A percentile compares a stretch with the other conserved stretches of the same genome.
Evolutionary conservation across 1,140 invertebrate genomes (phyloP).

Genomic region (Ceratosolen fusciceps): DNA sequence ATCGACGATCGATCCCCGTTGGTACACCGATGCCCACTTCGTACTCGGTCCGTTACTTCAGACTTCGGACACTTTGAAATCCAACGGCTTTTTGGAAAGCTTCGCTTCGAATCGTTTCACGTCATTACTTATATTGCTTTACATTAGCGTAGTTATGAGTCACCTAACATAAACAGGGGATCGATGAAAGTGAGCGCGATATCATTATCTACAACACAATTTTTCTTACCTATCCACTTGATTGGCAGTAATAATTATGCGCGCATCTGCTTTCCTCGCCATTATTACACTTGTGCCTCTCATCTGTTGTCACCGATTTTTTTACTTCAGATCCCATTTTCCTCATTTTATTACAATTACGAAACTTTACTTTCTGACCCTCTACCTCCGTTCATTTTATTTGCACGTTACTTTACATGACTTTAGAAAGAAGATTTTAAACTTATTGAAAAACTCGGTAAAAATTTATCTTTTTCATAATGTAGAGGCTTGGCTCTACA

Average conservation of each 20-base stretch:
- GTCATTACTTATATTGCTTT: neutral
- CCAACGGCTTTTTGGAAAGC: neutral
- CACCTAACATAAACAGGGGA: neutral
- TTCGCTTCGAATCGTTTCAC: neutral
- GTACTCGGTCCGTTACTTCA: neutral
- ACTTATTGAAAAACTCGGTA: too few species aligned
- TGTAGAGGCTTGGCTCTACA: too few species aligned
- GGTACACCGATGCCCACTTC: neutral
- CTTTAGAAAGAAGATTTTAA: too few species aligned
- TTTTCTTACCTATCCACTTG: neutral
- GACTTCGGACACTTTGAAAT: too few species aligned
- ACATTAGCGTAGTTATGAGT: conserved; percentile 3
- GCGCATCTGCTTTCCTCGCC: neutral
- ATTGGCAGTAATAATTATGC: neutral
- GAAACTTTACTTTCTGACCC: too few species aligned
- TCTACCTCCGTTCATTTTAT: too few species aligned
- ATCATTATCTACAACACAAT: neutral
- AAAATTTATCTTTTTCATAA: too few species aligned
- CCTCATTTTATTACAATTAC: too few species aligned
- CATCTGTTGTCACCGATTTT: too few species aligned
- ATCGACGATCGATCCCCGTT: neutral
- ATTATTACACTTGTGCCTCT: too few species aligned
- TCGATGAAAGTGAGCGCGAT: neutral
- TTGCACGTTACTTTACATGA: too few species aligned
- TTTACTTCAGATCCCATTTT: too few species aligned